phyloP scores from a whole-genome alignment of 2,888 invertebrate genomes.

The Carabus problematicus region DNA sequence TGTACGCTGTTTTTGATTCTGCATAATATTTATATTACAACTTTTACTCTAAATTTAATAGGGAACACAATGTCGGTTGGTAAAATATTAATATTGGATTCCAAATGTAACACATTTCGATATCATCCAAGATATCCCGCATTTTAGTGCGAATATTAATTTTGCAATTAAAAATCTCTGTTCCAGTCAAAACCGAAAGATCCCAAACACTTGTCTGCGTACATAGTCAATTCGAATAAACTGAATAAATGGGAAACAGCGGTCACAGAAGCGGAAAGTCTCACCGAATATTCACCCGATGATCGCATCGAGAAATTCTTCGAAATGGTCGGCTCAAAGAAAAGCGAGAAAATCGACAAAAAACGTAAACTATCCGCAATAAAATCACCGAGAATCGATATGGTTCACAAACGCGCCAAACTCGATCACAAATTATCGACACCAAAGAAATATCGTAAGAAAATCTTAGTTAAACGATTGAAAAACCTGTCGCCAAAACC shows the following conservation, averaged over 20 bases:
- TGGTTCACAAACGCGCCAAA: not conserved
- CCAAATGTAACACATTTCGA: too few species aligned
- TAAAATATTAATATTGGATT: too few species aligned
- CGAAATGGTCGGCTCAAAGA: constrained; percentile 44
- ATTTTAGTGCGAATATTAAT: not conserved
- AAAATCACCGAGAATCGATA: constrained; percentile 6
- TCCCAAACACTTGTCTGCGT: constrained; percentile 63
- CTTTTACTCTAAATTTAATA: too few species aligned
- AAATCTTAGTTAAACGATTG: not conserved
- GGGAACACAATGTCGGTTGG: too few species aligned
- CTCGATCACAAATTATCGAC: not conserved
- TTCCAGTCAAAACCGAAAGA: constrained; percentile 65
- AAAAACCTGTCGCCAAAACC: constrained; percentile 29
- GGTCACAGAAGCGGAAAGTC: constrained; percentile 75
- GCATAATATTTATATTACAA: too few species aligned
- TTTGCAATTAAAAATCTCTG: constrained; percentile 38
- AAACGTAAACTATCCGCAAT: constrained; percentile 10
- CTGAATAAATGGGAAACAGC: constrained; percentile 73
- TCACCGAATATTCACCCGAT: constrained; percentile 64
- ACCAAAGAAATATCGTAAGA: constrained; percentile 10
- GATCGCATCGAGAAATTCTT: constrained; percentile 65
- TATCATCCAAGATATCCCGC: too few species aligned
- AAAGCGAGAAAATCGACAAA: constrained; percentile 45
- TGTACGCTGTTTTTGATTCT: too few species aligned
- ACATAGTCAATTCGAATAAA: constrained; percentile 63